Evolutionary conservation across 2,888 invertebrate species (phyloP).

Genomic region (Xylota sylvarum): DNA sequence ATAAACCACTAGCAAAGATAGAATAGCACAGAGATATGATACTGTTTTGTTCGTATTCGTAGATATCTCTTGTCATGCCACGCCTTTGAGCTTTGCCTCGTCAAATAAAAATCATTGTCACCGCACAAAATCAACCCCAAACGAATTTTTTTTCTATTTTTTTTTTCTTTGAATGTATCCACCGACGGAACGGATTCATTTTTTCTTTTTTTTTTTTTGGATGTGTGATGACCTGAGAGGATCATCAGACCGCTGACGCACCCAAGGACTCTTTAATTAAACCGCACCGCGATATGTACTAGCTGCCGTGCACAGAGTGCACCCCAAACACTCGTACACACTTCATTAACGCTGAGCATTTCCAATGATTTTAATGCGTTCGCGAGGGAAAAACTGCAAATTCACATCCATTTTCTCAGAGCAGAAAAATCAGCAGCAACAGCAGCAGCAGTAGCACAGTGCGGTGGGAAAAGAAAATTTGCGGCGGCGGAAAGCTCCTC

Average conservation of each 20-base stretch:
- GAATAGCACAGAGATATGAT: constrained; percentile 77
- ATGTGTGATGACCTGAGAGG: constrained; percentile 39
- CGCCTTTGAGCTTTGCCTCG: constrained; percentile 76
- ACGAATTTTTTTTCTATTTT: constrained; percentile 18
- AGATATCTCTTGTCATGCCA: constrained; percentile 76
- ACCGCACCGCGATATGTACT: constrained; percentile 42
- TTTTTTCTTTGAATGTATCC: constrained; percentile 17
- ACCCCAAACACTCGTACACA: constrained; percentile 59
- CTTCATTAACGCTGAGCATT: constrained; percentile 67
- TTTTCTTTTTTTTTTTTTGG: neutral
- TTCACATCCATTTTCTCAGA: constrained; percentile 71
- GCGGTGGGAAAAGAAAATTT: constrained; percentile 34
- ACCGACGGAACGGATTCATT: constrained; percentile 58
- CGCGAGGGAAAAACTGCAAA: constrained; percentile 52
- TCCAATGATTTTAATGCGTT: constrained; percentile 69
- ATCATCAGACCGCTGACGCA: constrained; percentile 37
- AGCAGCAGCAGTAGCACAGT: constrained; percentile 10
- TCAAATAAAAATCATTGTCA: constrained; percentile 77
- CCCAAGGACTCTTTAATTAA: constrained; percentile 48
- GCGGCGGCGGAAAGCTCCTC: constrained; percentile 74
- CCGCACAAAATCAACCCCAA: constrained; percentile 77
- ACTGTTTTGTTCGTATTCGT: constrained; percentile 77
- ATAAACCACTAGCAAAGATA: constrained; percentile 74
- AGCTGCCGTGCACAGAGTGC: constrained; percentile 49
- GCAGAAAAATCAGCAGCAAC: constrained; percentile 36